Conservation (phyloP, 2,888 invertebrate species). For the Theretra japonica region DNA sequence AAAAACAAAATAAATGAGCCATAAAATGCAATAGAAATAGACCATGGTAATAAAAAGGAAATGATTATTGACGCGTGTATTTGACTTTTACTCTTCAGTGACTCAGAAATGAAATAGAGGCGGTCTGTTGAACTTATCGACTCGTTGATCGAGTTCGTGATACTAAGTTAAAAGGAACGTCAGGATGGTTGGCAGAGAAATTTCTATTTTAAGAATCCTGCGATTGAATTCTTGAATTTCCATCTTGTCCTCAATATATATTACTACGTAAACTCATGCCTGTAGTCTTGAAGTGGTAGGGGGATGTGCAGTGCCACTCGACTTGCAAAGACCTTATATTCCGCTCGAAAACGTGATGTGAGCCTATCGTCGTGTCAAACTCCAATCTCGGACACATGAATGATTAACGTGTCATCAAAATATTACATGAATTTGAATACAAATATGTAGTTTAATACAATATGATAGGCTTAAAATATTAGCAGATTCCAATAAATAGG, state of each 20-base stretch:
- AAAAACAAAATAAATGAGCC: not conserved
- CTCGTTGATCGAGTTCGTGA: not conserved
- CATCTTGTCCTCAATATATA: no score
- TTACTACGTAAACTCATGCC: no score
- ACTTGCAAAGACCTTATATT: no score
- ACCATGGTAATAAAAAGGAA: not conserved
- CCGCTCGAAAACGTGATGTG: no score
- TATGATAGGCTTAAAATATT: not conserved
- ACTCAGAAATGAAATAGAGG: not conserved
- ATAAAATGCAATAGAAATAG: not conserved
- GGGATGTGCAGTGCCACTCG: no score
- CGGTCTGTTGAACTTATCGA: not conserved
- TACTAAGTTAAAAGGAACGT: not conserved
- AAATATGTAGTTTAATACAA: not conserved
- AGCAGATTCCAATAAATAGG: not conserved
- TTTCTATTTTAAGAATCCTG: not conserved
- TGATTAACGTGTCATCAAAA: no score
- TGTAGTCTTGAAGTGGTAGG: no score
- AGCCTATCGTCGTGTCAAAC: no score
- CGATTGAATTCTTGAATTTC: not conserved
- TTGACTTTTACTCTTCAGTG: slow-evolving; percentile 11
- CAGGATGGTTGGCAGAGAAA: not conserved
- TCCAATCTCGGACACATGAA: no score
- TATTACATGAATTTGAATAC: not conserved
- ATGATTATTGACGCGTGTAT: not conserved